Conservation (phyloP, 2,888 invertebrate species). For the Steinernema hermaphroditum region DNA sequence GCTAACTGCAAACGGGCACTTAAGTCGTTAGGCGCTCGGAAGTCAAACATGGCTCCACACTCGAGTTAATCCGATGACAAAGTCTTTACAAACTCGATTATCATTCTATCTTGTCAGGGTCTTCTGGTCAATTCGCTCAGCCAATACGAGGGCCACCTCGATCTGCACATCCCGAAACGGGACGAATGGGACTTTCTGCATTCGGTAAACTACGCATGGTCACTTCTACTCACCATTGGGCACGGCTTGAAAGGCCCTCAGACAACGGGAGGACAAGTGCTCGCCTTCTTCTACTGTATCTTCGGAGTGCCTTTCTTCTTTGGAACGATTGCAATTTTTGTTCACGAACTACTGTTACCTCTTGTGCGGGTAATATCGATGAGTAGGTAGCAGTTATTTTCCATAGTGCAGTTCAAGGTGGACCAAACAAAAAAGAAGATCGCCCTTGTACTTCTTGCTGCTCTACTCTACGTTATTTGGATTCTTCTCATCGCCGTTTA, state of each 20-base stretch:
- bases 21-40: slow-evolving; percentile 12
- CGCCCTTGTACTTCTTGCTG: slow-evolving; percentile 23
- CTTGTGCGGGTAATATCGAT: neutral
- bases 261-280: slow-evolving; percentile 58
- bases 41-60: slow-evolving; percentile 2
- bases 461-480: slow-evolving; percentile 34
- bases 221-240: slow-evolving; percentile 61
- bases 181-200: slow-evolving; percentile 55
- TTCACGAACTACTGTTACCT: slow-evolving; percentile 21
- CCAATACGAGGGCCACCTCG: slow-evolving; percentile 52
- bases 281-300: slow-evolving; percentile 58
- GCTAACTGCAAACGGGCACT: slow-evolving; percentile 13
- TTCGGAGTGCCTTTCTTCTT: slow-evolving; percentile 62
- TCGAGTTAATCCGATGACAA: slow-evolving; percentile 11
- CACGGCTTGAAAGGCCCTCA: slow-evolving; percentile 54
- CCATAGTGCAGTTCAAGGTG: neutral
- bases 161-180: slow-evolving; percentile 29
- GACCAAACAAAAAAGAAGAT: slow-evolving; percentile 10
- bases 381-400: neutral
- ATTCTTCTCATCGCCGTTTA: slow-evolving; percentile 37
- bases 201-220: slow-evolving; percentile 62
- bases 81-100: slow-evolving; percentile 23
- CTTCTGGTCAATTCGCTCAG: slow-evolving; percentile 55
- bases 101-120: slow-evolving; percentile 44
- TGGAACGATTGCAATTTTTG: slow-evolving; percentile 44